Evolutionary conservation across 2,888 invertebrate genomes (phyloP).

Genomic region (Nephrotoma appendiculata): DNA sequence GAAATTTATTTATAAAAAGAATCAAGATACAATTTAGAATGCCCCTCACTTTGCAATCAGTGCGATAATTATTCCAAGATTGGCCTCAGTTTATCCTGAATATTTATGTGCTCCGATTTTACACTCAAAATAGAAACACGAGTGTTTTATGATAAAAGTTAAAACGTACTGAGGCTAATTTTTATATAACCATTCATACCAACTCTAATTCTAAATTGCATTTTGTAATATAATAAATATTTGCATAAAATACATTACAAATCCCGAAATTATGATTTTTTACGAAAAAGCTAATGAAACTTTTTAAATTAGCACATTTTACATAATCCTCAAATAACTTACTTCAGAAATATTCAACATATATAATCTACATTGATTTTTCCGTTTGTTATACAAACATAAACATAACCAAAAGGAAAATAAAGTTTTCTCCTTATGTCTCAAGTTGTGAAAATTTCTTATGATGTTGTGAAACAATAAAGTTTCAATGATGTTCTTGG

Average conservation of each 20-base stretch:
- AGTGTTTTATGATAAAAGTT: too few species aligned
- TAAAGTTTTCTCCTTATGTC: neutral
- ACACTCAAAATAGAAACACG: too few species aligned
- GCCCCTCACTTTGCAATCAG: too few species aligned
- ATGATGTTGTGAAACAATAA: neutral
- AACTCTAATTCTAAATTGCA: too few species aligned
- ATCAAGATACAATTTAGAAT: too few species aligned
- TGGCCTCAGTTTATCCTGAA: too few species aligned
- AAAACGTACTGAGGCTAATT: too few species aligned
- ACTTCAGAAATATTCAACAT: neutral
- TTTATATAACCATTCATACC: too few species aligned
- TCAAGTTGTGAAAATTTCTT: neutral
- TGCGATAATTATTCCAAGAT: too few species aligned
- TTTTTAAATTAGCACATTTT: neutral
- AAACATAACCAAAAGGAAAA: neutral
- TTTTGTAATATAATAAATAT: neutral
- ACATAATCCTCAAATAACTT: neutral
- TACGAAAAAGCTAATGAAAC: neutral
- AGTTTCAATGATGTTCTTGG: neutral
- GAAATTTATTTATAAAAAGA: too few species aligned
- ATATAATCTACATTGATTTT: neutral
- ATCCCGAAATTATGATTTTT: neutral
- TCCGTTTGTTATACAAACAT: neutral
- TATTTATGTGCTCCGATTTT: too few species aligned
- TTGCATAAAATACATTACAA: neutral